Conservation (phyloP, 1,140 invertebrate genomes). For the Ips nitidus region DNA sequence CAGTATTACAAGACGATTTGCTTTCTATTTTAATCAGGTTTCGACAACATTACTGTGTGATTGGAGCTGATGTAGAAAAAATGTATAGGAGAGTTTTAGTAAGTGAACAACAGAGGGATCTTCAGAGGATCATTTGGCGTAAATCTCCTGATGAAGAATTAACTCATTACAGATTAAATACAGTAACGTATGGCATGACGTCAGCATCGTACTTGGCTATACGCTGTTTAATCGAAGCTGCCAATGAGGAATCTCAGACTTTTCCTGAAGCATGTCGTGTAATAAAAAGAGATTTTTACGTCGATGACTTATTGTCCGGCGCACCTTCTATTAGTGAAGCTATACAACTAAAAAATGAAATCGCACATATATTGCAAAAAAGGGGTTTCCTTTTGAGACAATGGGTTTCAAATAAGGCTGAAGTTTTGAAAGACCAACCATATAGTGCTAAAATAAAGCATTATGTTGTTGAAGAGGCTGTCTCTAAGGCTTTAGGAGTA, state of each 20-base stretch:
- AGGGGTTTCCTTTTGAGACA: too few species aligned
- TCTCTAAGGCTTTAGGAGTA: too few species aligned
- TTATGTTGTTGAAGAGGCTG: too few species aligned
- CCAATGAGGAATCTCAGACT: not conserved
- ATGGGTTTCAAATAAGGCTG: too few species aligned
- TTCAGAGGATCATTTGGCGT: slow-evolving; percentile 51
- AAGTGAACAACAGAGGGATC: slow-evolving; percentile 40
- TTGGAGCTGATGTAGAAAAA: slow-evolving; percentile 46
- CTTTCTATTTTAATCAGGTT: slow-evolving; percentile 52
- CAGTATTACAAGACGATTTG: slow-evolving; percentile 48
- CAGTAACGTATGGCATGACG: slow-evolving; percentile 8
- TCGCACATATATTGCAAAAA: too few species aligned
- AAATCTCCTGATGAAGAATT: not conserved
- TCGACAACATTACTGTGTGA: slow-evolving; percentile 46
- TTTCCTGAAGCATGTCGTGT: not conserved
- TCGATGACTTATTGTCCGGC: slow-evolving; percentile 16
- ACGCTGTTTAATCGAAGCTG: slow-evolving; percentile 1
- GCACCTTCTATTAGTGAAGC: not conserved
- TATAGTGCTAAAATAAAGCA: too few species aligned
- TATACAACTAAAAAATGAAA: not conserved
- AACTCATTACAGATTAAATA: not conserved
- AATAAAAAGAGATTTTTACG: slow-evolving; percentile 18
- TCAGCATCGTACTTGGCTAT: slow-evolving; percentile 14
- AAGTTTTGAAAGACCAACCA: too few species aligned
- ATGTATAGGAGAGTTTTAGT: slow-evolving; percentile 45